A percentile compares a stretch with the other conserved stretches of the same genome.
These are phyloP conservation scores for Notarius quadriscutis DNA, from an alignment of 2,113 vertebrate species.

Conservation along the genomic window DNA sequence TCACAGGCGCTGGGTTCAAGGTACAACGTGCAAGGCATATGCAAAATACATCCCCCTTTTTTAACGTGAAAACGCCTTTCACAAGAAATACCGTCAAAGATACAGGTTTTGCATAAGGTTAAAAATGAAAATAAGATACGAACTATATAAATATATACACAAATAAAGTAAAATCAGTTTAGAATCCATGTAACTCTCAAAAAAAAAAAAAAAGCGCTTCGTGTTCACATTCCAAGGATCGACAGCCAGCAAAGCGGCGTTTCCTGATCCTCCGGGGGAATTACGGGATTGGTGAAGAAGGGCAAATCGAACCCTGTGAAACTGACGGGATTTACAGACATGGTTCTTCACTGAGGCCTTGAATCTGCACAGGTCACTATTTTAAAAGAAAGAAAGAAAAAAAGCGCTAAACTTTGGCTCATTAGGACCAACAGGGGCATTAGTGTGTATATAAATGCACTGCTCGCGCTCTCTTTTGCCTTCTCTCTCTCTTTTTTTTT, in stretches of 20 bases:
- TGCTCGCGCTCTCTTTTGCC: background rate
- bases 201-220: constrained; percentile 21
- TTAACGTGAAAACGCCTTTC: constrained; percentile 36
- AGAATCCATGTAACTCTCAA: constrained; percentile 31
- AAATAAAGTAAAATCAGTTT: constrained; percentile 45
- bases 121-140: constrained; percentile 40
- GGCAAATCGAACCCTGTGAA: background rate
- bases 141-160: background rate
- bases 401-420: constrained; percentile 15
- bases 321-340: background rate
- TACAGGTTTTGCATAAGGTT: constrained; percentile 55
- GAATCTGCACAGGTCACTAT: background rate
- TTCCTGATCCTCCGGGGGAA: constrained; percentile 8
- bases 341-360: background rate
- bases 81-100: background rate
- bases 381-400: background rate
- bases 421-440: background rate
- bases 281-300: constrained; percentile 15
- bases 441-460: constrained; percentile 6
- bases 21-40: constrained; percentile 42
- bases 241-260: background rate
- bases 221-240: constrained; percentile 66
- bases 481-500: background rate
- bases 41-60: constrained; percentile 48
- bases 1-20: constrained; percentile 31